phyloP scores from a whole-genome alignment of 1,140 invertebrate genomes.

The Drosophila bipectinata region DNA sequence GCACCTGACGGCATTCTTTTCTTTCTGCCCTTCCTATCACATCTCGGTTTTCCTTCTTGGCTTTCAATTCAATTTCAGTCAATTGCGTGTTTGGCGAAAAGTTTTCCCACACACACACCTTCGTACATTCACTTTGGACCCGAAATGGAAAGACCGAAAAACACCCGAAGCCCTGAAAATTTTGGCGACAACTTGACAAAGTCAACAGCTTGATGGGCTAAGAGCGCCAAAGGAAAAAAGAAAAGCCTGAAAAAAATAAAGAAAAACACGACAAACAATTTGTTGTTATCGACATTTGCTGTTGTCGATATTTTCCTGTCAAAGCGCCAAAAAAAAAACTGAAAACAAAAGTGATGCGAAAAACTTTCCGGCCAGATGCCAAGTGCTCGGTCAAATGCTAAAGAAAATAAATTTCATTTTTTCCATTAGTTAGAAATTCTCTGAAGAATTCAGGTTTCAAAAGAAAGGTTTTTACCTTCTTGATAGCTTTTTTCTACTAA shows the following conservation, averaged over 20 bases:
- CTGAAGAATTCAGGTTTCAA: not conserved
- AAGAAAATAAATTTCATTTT: slow-evolving; percentile 29
- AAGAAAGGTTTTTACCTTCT: too few relatives aligned
- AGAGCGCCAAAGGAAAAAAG: slow-evolving; percentile 8
- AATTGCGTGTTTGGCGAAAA: slow-evolving; percentile 66
- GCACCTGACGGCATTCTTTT: slow-evolving; percentile 68
- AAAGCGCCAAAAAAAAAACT: slow-evolving; percentile 15
- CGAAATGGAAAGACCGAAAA: slow-evolving; percentile 19
- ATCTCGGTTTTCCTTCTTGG: slow-evolving; percentile 23
- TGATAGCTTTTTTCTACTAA: too few relatives aligned
- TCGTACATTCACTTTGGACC: not conserved
- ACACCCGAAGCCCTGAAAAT: slow-evolving; percentile 37
- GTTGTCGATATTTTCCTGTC: slow-evolving; percentile 61
- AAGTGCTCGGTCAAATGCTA: slow-evolving; percentile 45
- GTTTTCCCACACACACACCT: slow-evolving; percentile 45
- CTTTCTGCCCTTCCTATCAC: slow-evolving; percentile 7
- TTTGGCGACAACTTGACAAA: slow-evolving; percentile 58
- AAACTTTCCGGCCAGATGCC: slow-evolving; percentile 58
- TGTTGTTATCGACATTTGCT: slow-evolving; percentile 60
- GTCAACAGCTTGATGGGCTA: slow-evolving; percentile 53
- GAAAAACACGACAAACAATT: slow-evolving; percentile 55
- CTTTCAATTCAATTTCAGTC: slow-evolving; percentile 72
- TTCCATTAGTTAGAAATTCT: not conserved
- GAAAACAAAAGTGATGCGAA: slow-evolving; percentile 30
- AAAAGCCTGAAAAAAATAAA: slow-evolving; percentile 5